A percentile compares a stretch with the other conserved stretches of the same genome.
These are phyloP conservation scores for Meteorus sp. DNA, from an alignment of 1,140 invertebrate genomes.

Conservation along the genomic window DNA sequence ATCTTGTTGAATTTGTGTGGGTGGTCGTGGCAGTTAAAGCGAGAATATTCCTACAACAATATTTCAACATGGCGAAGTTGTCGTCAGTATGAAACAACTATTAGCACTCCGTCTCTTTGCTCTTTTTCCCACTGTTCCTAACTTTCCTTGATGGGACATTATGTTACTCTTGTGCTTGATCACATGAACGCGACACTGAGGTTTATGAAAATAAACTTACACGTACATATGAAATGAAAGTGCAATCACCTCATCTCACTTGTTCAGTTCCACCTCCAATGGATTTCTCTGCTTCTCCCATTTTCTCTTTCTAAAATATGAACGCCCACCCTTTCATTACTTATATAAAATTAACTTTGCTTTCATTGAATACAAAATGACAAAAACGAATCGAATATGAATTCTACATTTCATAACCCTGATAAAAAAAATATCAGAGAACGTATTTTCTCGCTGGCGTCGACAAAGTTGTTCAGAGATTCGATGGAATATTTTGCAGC, in stretches of 20 bases:
- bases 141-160: slow-evolving; percentile 39
- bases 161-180: slow-evolving; percentile 34
- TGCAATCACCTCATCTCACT: slow-evolving; percentile 24
- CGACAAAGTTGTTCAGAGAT: too few species aligned
- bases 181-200: slow-evolving; percentile 40
- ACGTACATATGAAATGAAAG: slow-evolving; percentile 6
- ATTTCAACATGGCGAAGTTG: slow-evolving; percentile 41
- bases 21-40: slow-evolving; percentile 6
- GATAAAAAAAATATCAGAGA: too few species aligned
- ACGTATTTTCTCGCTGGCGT: too few species aligned
- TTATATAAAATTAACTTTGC: too few species aligned
- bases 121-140: too few species aligned
- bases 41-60: slow-evolving; percentile 22
- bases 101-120: slow-evolving; percentile 41
- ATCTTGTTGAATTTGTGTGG: slow-evolving; percentile 16
- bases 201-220: too few species aligned
- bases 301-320: slow-evolving; percentile 9
- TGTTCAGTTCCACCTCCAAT: slow-evolving; percentile 32
- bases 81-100: slow-evolving; percentile 41
- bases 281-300: slow-evolving; percentile 5
- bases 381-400: too few species aligned
- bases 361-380: too few species aligned
- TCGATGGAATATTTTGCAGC: too few species aligned
- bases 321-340: too few species aligned
- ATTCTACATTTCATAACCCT: too few species aligned